Evolutionary conservation across 2,113 vertebrate species (phyloP).

Genomic region (Salvelinus namaycush): DNA sequence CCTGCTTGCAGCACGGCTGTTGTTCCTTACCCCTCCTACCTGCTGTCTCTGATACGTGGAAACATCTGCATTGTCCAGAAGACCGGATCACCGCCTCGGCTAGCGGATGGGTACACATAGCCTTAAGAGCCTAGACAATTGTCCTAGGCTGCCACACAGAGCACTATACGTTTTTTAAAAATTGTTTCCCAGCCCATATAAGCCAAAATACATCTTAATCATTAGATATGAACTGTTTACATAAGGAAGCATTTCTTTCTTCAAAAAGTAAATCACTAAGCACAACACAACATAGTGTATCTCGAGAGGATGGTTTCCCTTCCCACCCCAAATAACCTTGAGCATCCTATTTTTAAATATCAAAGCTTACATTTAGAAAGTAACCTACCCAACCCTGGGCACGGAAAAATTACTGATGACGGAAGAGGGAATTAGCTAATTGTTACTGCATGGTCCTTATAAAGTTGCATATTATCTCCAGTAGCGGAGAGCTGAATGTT

Average conservation of each 20-base stretch:
- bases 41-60: conserved; percentile 43
- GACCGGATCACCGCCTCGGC: conserved; percentile 28
- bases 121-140: conserved; percentile 35
- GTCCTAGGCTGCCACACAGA: not conserved
- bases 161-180: not conserved
- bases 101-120: conserved; percentile 32
- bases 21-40: conserved; percentile 15
- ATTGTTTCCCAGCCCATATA: not conserved
- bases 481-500: conserved; percentile 17
- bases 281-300: too few species aligned
- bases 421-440: too few species aligned
- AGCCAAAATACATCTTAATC: not conserved
- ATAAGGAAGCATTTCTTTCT: too few species aligned
- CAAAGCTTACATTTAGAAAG: too few species aligned
- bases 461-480: too few species aligned
- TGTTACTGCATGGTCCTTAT: too few species aligned
- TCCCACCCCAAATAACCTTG: not conserved
- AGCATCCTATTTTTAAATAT: not conserved
- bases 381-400: too few species aligned
- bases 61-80: conserved; percentile 61
- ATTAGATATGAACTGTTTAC: too few species aligned
- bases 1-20: conserved; percentile 44
- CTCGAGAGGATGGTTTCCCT: too few species aligned
- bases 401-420: too few species aligned
- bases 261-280: too few species aligned